Base-by-base conservation (phyloP, 2,888 invertebrate species). In the Sinelater perroti region DNA sequence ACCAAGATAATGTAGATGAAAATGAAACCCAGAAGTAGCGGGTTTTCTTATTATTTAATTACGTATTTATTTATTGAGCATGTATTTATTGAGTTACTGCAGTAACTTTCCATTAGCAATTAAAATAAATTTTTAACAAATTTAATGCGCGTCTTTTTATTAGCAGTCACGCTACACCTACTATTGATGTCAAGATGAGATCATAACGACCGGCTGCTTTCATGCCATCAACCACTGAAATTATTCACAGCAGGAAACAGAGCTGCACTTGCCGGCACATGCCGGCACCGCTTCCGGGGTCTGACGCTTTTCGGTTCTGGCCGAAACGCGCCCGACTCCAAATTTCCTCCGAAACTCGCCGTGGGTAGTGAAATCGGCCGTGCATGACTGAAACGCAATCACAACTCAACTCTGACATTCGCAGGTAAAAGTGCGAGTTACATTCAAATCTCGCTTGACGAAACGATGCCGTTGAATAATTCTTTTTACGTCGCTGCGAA, bases 11-110 rank as follows among this genome's bases (percentile, higher is more conserved):
- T 7, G 1, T 17, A 16, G 17, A 10, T 2, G 40, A 40, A 6
- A 33, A 31, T 7, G 46, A 33, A 20, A 46, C 46, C 6, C 44
- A 28, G 8, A 44, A 44, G 18, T 44, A 44, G 10, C 3, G 3
- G 3, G 38, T 18, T 20, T 6, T 38, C 57, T 58, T 52, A 54
- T 54, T 56, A 33, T 38, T 28, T 50, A 14, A 21, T 17, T 30
- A 33, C 16, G 20, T 20, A 44, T 26, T 30, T 14, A 40, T 31
- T 10, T 28, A 31, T 35, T 40, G 44, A 38, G 47, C 20, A 38
- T 14, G 14, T 17, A n/a, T 38, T 7, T 7, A 24, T 8, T 24
- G 24, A 24, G 4, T 24, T 24, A 24, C 8, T 8, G 8, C 24
- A 6, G 24, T 33, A 11, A 31, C 13, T 31, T 31, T 11, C 5